Conservation (phyloP, 2,797 vertebrate genomes). For the Schizothorax lantsangensis region DNA sequence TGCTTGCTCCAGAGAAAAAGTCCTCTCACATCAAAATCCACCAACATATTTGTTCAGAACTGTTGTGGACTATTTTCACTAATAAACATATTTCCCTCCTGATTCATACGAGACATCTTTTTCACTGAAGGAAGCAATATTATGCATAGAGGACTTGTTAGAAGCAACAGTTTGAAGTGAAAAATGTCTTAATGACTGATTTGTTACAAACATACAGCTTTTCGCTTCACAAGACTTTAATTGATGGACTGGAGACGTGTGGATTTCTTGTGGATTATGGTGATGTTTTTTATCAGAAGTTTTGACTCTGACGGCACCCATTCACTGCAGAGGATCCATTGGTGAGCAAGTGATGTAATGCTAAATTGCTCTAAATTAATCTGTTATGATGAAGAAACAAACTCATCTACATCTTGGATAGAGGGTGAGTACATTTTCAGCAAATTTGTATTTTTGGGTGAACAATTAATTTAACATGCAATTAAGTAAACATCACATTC, state of each 20-base stretch:
- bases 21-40: background rate
- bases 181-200: background rate
- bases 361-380: background rate
- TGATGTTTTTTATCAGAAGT: background rate
- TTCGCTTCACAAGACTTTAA: background rate
- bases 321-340: background rate
- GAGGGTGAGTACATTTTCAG: background rate
- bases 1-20: background rate
- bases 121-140: background rate
- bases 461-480: background rate
- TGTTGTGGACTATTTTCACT: background rate
- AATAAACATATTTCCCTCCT: background rate
- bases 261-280: background rate
- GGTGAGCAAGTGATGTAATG: background rate
- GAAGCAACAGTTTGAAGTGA: too few species aligned
- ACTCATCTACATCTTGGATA: background rate
- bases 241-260: background rate
- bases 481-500: background rate
- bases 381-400: background rate
- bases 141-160: background rate
- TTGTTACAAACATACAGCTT: background rate
- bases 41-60: background rate
- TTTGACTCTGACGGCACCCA: background rate
- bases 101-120: background rate
- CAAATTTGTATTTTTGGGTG: background rate